These are phyloP conservation scores for Liodrosophila aerea DNA, from an alignment of 2,888 invertebrate genomes.

Conservation along the genomic window DNA sequence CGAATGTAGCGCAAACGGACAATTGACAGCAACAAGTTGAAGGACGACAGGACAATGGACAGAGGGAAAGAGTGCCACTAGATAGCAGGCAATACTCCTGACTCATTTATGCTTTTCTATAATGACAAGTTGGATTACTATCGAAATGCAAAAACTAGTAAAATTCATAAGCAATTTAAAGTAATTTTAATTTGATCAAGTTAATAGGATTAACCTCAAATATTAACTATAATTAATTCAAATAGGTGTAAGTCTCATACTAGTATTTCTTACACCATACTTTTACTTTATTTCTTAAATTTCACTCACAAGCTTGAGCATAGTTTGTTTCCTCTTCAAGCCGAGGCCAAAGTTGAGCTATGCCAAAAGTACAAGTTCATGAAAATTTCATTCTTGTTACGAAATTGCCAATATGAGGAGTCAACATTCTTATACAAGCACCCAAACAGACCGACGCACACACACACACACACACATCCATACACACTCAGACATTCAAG, in stretches of 20 bases:
- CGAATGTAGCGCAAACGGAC: slow-evolving; percentile 27
- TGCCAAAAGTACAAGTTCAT: slow-evolving; percentile 10
- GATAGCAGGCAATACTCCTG: no score
- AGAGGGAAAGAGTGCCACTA: slow-evolving; percentile 6
- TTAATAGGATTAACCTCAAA: no score
- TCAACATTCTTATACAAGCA: not conserved
- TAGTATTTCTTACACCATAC: no score
- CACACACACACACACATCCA: slow-evolving; percentile 4
- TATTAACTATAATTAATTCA: no score
- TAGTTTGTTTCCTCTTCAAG: slow-evolving; percentile 3
- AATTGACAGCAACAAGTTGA: slow-evolving; percentile 65
- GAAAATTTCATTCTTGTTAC: slow-evolving; percentile 13
- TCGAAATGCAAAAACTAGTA: no score
- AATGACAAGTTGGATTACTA: no score
- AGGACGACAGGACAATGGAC: no score
- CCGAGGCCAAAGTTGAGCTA: slow-evolving; percentile 18
- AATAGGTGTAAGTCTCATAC: no score
- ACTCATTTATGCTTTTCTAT: no score
- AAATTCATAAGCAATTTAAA: no score
- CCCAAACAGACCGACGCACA: not conserved
- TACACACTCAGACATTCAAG: not conserved
- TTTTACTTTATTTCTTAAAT: no score
- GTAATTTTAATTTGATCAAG: no score
- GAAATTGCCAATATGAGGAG: slow-evolving; percentile 16
- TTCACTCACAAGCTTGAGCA: slow-evolving; percentile 2